Evolutionary conservation across 2,888 invertebrate species (phyloP).

Genomic region (Sphinx pinastri): DNA sequence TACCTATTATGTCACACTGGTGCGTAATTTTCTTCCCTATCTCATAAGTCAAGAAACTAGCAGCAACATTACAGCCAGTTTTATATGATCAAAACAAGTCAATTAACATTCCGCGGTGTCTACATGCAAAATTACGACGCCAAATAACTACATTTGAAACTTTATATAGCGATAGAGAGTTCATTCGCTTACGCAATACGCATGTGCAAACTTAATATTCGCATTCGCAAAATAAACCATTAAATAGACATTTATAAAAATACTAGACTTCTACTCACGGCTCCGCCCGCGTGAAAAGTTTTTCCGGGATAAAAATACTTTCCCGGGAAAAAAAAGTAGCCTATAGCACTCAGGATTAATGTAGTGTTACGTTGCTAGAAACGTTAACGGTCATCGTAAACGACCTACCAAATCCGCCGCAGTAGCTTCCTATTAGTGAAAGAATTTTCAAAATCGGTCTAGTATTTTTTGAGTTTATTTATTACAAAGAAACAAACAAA

Average conservation of each 20-base stretch:
- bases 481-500: too few relatives aligned
- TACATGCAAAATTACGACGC: slow-evolving; percentile 17
- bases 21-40: background rate
- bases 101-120: slow-evolving; percentile 51
- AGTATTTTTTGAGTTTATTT: too few relatives aligned
- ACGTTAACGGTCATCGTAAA: too few relatives aligned
- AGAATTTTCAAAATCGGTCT: too few relatives aligned
- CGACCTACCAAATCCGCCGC: too few relatives aligned
- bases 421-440: too few relatives aligned
- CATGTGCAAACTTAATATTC: background rate
- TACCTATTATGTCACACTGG: background rate
- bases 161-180: background rate
- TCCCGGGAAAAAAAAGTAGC: too few relatives aligned
- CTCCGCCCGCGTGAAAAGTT: too few relatives aligned
- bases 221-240: background rate
- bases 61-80: slow-evolving; percentile 14
- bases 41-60: background rate
- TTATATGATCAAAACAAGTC: slow-evolving; percentile 48
- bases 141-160: slow-evolving; percentile 10
- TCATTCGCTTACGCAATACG: slow-evolving; percentile 3
- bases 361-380: too few relatives aligned
- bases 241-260: background rate
- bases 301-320: too few relatives aligned
- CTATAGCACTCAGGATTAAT: too few relatives aligned
- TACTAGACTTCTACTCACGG: too few relatives aligned